Conservation (phyloP, 2,113 vertebrate genomes). For the Potamarius usumacintae region DNA sequence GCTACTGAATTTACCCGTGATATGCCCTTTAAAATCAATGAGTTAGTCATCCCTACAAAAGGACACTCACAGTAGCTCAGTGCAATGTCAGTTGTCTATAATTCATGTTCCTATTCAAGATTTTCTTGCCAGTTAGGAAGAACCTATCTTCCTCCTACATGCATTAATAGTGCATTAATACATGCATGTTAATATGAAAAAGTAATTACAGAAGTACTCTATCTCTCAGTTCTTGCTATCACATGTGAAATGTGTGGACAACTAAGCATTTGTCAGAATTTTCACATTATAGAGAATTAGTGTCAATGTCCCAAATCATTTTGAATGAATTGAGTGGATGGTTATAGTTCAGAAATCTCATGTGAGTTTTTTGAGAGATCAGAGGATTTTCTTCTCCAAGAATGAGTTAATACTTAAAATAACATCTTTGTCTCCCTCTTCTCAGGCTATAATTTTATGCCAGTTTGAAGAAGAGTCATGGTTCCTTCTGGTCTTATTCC, state of each 20-base stretch:
- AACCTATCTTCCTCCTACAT: not conserved
- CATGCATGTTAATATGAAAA: not conserved
- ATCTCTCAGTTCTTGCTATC: not conserved
- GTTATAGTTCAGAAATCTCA: not conserved
- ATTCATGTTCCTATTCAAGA: not conserved
- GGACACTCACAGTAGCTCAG: slow-evolving; percentile 56
- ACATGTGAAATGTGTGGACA: slow-evolving; percentile 2
- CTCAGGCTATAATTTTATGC: slow-evolving; percentile 4
- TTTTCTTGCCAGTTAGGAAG: not conserved
- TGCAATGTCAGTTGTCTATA: not conserved
- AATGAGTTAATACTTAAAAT: not conserved
- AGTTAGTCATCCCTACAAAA: slow-evolving; percentile 57
- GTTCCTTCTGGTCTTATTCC: slow-evolving; percentile 20
- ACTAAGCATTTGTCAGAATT: not conserved
- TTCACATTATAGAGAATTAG: not conserved
- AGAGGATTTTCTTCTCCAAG: not conserved
- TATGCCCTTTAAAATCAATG: slow-evolving; percentile 35
- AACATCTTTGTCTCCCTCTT: not conserved
- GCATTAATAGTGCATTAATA: not conserved
- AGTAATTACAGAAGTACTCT: not conserved
- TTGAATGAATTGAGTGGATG: not conserved
- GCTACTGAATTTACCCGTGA: too few relatives aligned
- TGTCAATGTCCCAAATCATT: not conserved
- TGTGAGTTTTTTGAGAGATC: not conserved
- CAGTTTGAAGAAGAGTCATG: slow-evolving; percentile 3